These are phyloP conservation scores for Drosophila anomelani DNA, from an alignment of 2,888 invertebrate species.

Conservation along the genomic window DNA sequence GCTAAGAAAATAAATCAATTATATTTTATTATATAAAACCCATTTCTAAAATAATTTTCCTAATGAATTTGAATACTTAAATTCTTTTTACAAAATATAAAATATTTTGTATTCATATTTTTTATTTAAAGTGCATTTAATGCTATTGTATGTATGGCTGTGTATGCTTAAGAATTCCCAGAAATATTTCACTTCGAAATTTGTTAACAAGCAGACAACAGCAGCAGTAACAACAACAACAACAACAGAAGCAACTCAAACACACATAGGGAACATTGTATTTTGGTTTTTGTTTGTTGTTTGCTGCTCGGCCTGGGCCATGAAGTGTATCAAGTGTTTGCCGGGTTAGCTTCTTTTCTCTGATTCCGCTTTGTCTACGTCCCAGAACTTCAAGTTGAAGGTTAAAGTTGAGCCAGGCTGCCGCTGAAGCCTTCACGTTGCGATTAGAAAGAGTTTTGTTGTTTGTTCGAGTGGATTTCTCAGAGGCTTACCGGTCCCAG, in stretches of 20 bases:
- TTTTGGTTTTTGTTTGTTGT: slow-evolving; percentile 33
- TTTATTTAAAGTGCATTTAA: slow-evolving; percentile 11
- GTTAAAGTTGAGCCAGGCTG: slow-evolving; percentile 65
- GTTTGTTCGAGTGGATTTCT: slow-evolving; percentile 23
- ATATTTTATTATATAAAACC: background rate
- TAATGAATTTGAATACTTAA: background rate
- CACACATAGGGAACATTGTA: slow-evolving; percentile 39
- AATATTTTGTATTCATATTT: background rate
- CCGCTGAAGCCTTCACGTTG: slow-evolving; percentile 33
- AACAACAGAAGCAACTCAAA: slow-evolving; percentile 21
- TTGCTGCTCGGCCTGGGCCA: slow-evolving; percentile 8
- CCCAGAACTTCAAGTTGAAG: slow-evolving; percentile 69
- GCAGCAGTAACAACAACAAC: slow-evolving; percentile 16
- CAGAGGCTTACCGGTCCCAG: slow-evolving; percentile 22
- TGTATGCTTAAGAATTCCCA: slow-evolving; percentile 59
- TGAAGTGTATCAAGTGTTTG: slow-evolving; percentile 77
- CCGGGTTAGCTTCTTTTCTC: slow-evolving; percentile 28
- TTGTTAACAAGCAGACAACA: slow-evolving; percentile 72
- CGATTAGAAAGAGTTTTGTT: slow-evolving; percentile 45
- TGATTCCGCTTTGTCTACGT: slow-evolving; percentile 29
- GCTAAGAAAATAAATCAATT: background rate
- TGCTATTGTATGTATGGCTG: slow-evolving; percentile 39
- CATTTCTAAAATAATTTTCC: background rate
- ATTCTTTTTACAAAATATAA: accelerated
- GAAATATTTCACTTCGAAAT: slow-evolving; percentile 75